Evolutionary conservation across 2,888 invertebrate species (phyloP), one percentile per base, ranked within the genome.

Genomic region (Phyllotreta striolata): DNA sequence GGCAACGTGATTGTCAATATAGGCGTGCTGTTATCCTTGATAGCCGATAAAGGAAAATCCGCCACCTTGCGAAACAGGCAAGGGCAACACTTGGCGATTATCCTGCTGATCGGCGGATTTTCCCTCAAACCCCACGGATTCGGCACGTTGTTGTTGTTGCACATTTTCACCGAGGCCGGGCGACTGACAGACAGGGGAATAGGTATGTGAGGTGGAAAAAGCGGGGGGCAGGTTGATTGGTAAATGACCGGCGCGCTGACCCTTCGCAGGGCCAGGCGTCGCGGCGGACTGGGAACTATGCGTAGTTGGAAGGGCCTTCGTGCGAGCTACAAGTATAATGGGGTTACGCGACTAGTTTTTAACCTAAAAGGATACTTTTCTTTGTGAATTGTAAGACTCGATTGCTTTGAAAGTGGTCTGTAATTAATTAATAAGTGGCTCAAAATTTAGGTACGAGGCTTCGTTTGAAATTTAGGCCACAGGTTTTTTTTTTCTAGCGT

Each of bases 1-100:
- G 78, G 71, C 49, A 77, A 59, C 8, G 77, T 77, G 54, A 80
- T 73, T n/a, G 77, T 71, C 51, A 79, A 68, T 13, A 80, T 75
- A 1, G 79, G 80, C 8, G 80, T 79, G 2, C 70, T 66, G 13
- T 14, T 66, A 46, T 68, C 72, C 8, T 65, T 56, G 6, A 47
- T 10, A 14, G 43, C 47, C 9, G 47, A 9, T 38, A 49, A 54
- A 61, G 57, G 55, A 7, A 62, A 61, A 62, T 74, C 74, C 40
- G 67, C 66, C n/a, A 74, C 66, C 66, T 72, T 74, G 13, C 67
- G 55, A 54, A 69, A 73, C 39, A 69, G 13, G 37, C 73, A 74
- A 37, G 70, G 62, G 63, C 75, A 76, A 63, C 75, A 77, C 47
- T 64, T 67, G 64, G 70, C 70, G 62, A 63, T 49, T 8, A 55